Evolutionary conservation across 2,113 vertebrate genomes (phyloP).

Genomic region (Bostrychus sinensis): DNA sequence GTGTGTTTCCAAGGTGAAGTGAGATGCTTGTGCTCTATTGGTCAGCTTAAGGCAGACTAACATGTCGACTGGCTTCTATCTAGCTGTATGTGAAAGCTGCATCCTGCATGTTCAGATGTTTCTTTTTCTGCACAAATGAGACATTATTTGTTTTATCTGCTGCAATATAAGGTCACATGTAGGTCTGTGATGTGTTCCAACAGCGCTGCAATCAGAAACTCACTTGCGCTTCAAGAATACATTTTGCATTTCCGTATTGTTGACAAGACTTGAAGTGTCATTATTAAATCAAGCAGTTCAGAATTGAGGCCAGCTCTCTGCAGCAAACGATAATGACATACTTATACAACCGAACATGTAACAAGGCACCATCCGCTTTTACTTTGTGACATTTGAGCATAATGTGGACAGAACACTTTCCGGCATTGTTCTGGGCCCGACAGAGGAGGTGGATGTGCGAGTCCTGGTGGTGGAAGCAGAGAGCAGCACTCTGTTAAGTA

Average conservation of each 20-base stretch:
- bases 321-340: constrained; percentile 9
- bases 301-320: constrained; percentile 39
- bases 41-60: constrained; percentile 57
- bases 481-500: constrained; percentile 81
- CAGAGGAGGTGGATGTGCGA: constrained; percentile 41
- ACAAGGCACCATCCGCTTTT: constrained; percentile 16
- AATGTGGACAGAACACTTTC: constrained; percentile 40
- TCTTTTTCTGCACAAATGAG: constrained; percentile 48
- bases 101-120: constrained; percentile 50
- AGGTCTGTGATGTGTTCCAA: constrained; percentile 16
- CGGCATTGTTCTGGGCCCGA: constrained; percentile 29
- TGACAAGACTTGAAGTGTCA: constrained; percentile 39
- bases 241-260: constrained; percentile 24
- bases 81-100: constrained; percentile 50
- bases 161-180: constrained; percentile 13
- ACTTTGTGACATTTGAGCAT: constrained; percentile 19
- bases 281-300: constrained; percentile 53
- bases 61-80: constrained; percentile 56
- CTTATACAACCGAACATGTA: constrained; percentile 20
- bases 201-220: constrained; percentile 42
- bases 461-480: constrained; percentile 75
- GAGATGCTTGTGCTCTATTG: constrained; percentile 68
- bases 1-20: constrained; percentile 76
- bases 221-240: constrained; percentile 36
- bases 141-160: constrained; percentile 29